Evolutionary conservation across 2,113 vertebrate species (phyloP).

Genomic region (Oplegnathus fasciatus): DNA sequence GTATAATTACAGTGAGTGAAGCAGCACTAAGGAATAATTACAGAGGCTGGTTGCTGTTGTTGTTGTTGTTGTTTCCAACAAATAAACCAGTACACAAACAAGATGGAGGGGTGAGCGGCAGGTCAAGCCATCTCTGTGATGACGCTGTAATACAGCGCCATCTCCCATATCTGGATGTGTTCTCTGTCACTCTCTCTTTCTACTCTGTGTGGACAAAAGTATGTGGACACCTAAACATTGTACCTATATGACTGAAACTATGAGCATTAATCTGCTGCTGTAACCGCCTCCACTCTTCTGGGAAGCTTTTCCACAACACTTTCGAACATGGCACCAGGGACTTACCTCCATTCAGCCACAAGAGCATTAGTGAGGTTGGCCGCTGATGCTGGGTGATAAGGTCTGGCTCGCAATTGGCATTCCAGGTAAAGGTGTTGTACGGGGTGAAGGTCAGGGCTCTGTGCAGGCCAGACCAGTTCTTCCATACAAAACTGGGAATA

Average conservation of each 20-base stretch:
- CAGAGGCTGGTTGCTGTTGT: conserved; percentile 74
- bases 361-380: background rate
- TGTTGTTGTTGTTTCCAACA: conserved; percentile 79
- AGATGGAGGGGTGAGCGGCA: conserved; percentile 70
- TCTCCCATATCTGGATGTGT: conserved; percentile 8
- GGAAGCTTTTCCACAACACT: background rate
- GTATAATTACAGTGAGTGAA: conserved; percentile 82
- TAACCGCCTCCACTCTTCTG: background rate
- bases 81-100: conserved; percentile 79
- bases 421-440: background rate
- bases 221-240: background rate
- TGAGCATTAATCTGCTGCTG: background rate
- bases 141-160: conserved; percentile 11
- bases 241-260: background rate
- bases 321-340: background rate
- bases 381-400: background rate
- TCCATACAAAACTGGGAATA: too few species aligned
- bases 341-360: background rate
- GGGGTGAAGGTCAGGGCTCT: background rate
- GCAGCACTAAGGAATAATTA: conserved; percentile 84
- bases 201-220: background rate
- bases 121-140: conserved; percentile 64
- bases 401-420: background rate
- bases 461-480: too few species aligned
- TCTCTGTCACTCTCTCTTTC: background rate